Evolutionary conservation across 1,140 invertebrate species (phyloP).

Genomic region (Ditylenchus dipsaci): DNA sequence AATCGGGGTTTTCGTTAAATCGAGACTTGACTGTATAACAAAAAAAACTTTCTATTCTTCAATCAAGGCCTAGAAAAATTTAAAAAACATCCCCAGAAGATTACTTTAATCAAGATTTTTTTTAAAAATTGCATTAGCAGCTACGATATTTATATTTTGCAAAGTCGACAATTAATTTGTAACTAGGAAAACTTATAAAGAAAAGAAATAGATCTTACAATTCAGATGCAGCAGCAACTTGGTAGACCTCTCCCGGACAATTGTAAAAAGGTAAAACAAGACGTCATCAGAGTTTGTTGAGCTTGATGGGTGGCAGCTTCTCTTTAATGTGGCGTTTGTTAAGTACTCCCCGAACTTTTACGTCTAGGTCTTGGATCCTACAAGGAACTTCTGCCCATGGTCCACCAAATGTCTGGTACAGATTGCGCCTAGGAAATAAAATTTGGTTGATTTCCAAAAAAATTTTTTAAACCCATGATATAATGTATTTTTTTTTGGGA

Average conservation of each 20-base stretch:
- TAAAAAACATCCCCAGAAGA: no score
- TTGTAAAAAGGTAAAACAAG: constrained; percentile 99
- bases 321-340: constrained; percentile 71
- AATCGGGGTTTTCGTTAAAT: no score
- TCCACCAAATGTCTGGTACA: constrained; percentile 93
- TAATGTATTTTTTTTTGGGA: no score
- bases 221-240: constrained; percentile 89
- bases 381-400: constrained; percentile 95
- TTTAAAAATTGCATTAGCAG: no score
- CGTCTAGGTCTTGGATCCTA: constrained; percentile 89
- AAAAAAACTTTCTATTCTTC: no score
- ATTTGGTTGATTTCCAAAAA: constrained; percentile 22
- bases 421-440: constrained; percentile 64
- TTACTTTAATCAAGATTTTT: no score
- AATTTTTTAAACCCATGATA: constrained; percentile 18
- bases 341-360: constrained; percentile 97
- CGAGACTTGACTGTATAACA: no score
- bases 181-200: background rate
- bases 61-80: no score
- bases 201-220: constrained; percentile 70
- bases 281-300: constrained; percentile 97
- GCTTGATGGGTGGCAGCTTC: constrained; percentile 83
- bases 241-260: constrained; percentile 92
- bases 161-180: no score
- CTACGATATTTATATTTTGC: no score